Percentiles rank a stretch among this genome's conserved stretches.
Conservation (phyloP, 2,888 invertebrate species). For the Paralinhomoeus sp. region DNA sequence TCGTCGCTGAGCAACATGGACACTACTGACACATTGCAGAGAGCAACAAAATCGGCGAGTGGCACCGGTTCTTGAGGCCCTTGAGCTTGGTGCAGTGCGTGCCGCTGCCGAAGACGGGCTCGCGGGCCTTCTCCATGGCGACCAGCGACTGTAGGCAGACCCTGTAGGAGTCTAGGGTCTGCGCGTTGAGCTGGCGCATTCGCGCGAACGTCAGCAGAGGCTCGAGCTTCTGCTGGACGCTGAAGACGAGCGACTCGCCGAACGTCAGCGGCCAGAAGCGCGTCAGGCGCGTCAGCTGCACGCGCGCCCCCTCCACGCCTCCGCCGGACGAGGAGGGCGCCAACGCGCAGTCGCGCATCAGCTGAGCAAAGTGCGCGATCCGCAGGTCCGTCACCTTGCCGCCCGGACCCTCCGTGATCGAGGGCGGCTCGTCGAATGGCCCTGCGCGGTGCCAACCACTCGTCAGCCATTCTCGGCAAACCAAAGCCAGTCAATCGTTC, state of each 20-base stretch:
- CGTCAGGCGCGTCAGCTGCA: conserved; percentile 50
- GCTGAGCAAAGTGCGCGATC: conserved; percentile 46
- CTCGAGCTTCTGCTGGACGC: conserved; percentile 42
- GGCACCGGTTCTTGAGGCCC: background rate
- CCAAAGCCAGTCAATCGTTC: no score
- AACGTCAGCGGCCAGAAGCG: conserved; percentile 56
- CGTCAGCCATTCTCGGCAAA: no score
- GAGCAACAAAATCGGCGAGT: no score
- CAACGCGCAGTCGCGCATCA: conserved; percentile 61
- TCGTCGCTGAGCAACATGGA: conserved; percentile 5
- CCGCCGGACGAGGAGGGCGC: conserved; percentile 33
- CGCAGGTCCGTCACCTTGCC: conserved; percentile 79
- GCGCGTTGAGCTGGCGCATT: no score
- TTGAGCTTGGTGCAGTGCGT: background rate
- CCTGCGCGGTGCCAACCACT: no score
- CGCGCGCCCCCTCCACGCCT: conserved; percentile 32
- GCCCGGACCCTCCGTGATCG: conserved; percentile 76
- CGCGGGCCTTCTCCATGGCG: background rate
- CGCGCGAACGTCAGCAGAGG: background rate
- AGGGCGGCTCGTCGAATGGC: conserved; percentile 80
- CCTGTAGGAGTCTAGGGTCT: no score
- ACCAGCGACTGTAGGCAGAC: no score
- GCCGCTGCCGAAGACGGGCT: background rate
- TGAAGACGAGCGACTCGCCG: conserved; percentile 63
- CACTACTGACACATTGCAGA: no score